These are phyloP conservation scores for Embiotoca jacksoni DNA, from an alignment of 2,113 vertebrate genomes.

Conservation along the genomic window DNA sequence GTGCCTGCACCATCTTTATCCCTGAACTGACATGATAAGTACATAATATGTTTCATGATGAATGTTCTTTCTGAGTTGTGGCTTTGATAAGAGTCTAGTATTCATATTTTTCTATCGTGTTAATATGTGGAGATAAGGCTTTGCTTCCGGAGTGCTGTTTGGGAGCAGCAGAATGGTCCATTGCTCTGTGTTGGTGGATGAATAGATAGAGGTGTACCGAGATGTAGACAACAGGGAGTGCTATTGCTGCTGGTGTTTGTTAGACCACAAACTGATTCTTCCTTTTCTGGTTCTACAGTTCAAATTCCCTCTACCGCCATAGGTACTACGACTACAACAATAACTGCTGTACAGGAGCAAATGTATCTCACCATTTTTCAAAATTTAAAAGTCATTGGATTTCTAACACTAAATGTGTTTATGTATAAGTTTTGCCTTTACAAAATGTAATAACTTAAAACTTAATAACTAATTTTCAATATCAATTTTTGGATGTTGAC, in stretches of 20 bases:
- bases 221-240: constrained; percentile 54
- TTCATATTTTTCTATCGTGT: constrained; percentile 97
- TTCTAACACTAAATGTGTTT: too few species aligned
- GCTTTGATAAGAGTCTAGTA: constrained; percentile 97
- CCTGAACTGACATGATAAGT: constrained; percentile 92
- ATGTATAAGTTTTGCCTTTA: too few species aligned
- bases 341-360: too few species aligned
- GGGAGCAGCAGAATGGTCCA: constrained; percentile 85
- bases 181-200: constrained; percentile 86
- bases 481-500: too few species aligned
- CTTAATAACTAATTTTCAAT: too few species aligned
- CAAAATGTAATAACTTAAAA: too few species aligned
- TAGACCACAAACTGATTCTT: neutral
- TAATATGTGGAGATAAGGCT: constrained; percentile 95
- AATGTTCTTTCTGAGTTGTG: constrained; percentile 96
- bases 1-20: constrained; percentile 87
- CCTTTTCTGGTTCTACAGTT: neutral
- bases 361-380: too few species aligned
- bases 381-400: too few species aligned
- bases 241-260: constrained; percentile 2
- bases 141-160: constrained; percentile 85
- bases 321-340: neutral
- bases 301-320: neutral
- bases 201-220: constrained; percentile 16
- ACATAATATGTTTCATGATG: constrained; percentile 94